Evolutionary conservation across 2,888 invertebrate species (phyloP).

Genomic region (Agrochola litura): DNA sequence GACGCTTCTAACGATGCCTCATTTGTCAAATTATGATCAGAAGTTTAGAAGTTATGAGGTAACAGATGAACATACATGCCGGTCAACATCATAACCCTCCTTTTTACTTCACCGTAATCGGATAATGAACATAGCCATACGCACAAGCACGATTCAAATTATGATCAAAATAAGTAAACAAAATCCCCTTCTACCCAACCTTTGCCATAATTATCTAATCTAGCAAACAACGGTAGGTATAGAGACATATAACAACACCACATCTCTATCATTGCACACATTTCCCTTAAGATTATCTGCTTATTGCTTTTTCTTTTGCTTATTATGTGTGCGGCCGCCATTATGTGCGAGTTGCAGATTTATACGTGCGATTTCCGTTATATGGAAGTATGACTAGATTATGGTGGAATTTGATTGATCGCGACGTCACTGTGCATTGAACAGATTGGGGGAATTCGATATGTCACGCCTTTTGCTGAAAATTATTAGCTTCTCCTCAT

Average conservation of each 20-base stretch:
- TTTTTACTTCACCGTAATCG: too few relatives aligned
- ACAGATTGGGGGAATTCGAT: slow-evolving; percentile 28
- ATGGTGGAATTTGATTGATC: slow-evolving; percentile 43
- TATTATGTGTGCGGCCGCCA: slow-evolving; percentile 1
- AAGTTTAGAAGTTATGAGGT: too few relatives aligned
- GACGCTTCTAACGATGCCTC: too few relatives aligned
- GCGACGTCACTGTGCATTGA: slow-evolving; percentile 20
- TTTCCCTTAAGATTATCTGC: neutral
- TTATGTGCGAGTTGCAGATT: slow-evolving; percentile 17
- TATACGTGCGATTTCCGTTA: neutral
- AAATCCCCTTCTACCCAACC: neutral
- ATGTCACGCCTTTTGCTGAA: neutral
- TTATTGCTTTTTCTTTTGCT: slow-evolving; percentile 2
- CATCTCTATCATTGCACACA: neutral
- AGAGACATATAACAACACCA: neutral
- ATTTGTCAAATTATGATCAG: too few relatives aligned
- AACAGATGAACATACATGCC: too few relatives aligned
- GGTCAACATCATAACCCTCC: too few relatives aligned
- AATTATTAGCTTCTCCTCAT: neutral
- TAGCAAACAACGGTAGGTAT: neutral
- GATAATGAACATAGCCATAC: neutral
- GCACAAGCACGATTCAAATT: neutral
- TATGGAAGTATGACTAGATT: slow-evolving; percentile 38
- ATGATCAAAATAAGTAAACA: neutral
- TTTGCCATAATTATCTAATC: neutral